These are phyloP conservation scores for Drosophila nigromelanica DNA, from an alignment of 1,140 invertebrate species.

Conservation along the genomic window DNA sequence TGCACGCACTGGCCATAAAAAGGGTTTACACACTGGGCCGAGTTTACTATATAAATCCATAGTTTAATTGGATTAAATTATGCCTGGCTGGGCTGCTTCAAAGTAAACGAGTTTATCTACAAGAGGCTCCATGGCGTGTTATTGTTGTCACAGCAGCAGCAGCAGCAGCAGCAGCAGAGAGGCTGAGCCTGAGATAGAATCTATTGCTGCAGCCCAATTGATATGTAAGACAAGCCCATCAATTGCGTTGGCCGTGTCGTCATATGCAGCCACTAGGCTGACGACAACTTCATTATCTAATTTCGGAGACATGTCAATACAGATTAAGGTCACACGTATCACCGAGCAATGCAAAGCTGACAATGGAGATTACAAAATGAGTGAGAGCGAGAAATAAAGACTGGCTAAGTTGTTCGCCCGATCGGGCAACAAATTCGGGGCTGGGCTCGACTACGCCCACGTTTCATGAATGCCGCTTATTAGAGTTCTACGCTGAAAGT, in stretches of 20 bases:
- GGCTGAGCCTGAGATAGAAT: no score
- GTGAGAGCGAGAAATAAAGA: not conserved
- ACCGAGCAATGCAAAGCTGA: slow-evolving; percentile 64
- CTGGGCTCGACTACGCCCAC: slow-evolving; percentile 26
- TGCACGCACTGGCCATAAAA: slow-evolving; percentile 65
- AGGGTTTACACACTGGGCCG: slow-evolving; percentile 41
- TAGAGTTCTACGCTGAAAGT: slow-evolving; percentile 16
- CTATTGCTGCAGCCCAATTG: not conserved
- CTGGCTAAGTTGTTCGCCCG: not conserved
- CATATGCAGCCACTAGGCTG: slow-evolving; percentile 34
- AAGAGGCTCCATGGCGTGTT: slow-evolving; percentile 9
- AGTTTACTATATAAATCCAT: slow-evolving; percentile 67
- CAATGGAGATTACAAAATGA: slow-evolving; percentile 63
- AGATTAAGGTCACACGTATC: slow-evolving; percentile 81
- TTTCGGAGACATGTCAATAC: slow-evolving; percentile 78
- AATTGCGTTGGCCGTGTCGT: slow-evolving; percentile 28
- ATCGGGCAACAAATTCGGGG: slow-evolving; percentile 1
- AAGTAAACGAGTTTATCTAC: slow-evolving; percentile 26
- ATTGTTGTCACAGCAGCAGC: slow-evolving; percentile 35
- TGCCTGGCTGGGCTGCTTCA: slow-evolving; percentile 59
- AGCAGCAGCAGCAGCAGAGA: slow-evolving; percentile 18
- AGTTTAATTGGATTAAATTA: slow-evolving; percentile 80
- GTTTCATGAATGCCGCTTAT: slow-evolving; percentile 20
- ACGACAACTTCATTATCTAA: slow-evolving; percentile 77
- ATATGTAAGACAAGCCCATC: slow-evolving; percentile 43